phyloP scores from a whole-genome alignment of 1,140 invertebrate species.

The Lepidurus packardi region DNA sequence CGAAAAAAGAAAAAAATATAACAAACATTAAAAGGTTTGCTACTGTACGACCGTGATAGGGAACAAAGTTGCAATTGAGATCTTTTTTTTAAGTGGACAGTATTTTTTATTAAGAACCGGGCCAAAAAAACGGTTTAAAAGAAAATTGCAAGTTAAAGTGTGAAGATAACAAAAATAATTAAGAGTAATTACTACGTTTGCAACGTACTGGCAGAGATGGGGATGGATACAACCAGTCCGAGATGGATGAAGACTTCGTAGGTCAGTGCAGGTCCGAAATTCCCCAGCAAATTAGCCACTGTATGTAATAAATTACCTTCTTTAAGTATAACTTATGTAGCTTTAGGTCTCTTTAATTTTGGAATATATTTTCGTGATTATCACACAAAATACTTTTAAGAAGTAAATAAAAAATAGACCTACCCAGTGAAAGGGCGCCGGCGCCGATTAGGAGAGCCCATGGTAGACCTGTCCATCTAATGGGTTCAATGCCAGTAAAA shows the following conservation, averaged over 20 bases:
- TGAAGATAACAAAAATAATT: neutral
- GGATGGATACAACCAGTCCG: constrained; percentile 82
- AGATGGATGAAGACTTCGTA: constrained; percentile 89
- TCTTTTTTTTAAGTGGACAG: no score
- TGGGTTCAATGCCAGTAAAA: constrained; percentile 72
- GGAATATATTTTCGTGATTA: no score
- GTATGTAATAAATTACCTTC: constrained; percentile 45
- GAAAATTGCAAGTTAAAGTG: no score
- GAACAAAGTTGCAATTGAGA: no score
- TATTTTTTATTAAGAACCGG: neutral
- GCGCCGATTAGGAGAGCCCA: constrained; percentile 72
- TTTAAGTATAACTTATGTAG: neutral
- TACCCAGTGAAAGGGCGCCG: constrained; percentile 65
- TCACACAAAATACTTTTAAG: neutral
- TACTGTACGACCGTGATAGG: no score
- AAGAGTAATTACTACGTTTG: neutral
- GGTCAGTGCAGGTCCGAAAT: constrained; percentile 82
- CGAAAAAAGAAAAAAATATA: constrained; percentile 8
- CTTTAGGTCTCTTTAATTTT: neutral
- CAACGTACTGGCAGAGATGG: constrained; percentile 76
- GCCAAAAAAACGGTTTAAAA: constrained; percentile 24
- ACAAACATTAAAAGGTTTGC: no score
- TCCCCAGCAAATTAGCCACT: constrained; percentile 85
- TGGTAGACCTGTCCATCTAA: constrained; percentile 69
- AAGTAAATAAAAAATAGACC: neutral